These are phyloP conservation scores for Drosophila lacteicornis DNA, from an alignment of 1,140 invertebrate species.

Conservation along the genomic window DNA sequence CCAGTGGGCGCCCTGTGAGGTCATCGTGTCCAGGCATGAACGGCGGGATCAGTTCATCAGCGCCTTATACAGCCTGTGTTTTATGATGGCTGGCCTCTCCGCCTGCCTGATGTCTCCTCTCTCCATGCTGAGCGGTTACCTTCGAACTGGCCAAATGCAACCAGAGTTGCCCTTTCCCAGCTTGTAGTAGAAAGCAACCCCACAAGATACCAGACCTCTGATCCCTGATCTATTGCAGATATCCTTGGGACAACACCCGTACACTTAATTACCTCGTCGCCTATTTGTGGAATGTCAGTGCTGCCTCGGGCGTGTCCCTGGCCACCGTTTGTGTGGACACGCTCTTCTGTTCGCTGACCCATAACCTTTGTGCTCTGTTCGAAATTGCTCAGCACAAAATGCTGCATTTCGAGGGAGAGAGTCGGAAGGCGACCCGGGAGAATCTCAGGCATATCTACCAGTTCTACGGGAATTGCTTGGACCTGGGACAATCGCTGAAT, in stretches of 20 bases:
- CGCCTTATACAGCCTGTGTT: slow-evolving; percentile 27
- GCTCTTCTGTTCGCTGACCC: slow-evolving; percentile 47
- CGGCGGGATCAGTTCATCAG: slow-evolving; percentile 47
- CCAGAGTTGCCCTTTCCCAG: slow-evolving; percentile 52
- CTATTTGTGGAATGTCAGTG: slow-evolving; percentile 62
- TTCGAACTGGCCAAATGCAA: not conserved
- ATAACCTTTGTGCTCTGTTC: slow-evolving; percentile 51
- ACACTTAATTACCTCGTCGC: slow-evolving; percentile 35
- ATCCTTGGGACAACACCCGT: slow-evolving; percentile 48
- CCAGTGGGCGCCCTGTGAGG: not conserved
- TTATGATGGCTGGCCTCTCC: slow-evolving; percentile 19
- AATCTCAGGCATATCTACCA: slow-evolving; percentile 30
- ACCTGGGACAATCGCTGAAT: slow-evolving; percentile 28
- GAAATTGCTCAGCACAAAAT: slow-evolving; percentile 42
- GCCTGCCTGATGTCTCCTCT: slow-evolving; percentile 46
- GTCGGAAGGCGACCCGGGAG: not conserved
- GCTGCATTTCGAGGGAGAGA: slow-evolving; percentile 12
- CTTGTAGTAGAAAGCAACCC: slow-evolving; percentile 18
- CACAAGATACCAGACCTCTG: not conserved
- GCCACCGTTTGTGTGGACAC: slow-evolving; percentile 53
- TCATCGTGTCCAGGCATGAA: slow-evolving; percentile 19
- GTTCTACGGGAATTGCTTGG: slow-evolving; percentile 20
- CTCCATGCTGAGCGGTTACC: slow-evolving; percentile 4
- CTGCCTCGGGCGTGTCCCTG: slow-evolving; percentile 38
- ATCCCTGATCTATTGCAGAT: slow-evolving; percentile 23